Percentiles rank a stretch among this genome's conserved stretches.
Evolutionary conservation across 1,140 invertebrate genomes (phyloP).

Genomic region (Heliconius melpomene): DNA sequence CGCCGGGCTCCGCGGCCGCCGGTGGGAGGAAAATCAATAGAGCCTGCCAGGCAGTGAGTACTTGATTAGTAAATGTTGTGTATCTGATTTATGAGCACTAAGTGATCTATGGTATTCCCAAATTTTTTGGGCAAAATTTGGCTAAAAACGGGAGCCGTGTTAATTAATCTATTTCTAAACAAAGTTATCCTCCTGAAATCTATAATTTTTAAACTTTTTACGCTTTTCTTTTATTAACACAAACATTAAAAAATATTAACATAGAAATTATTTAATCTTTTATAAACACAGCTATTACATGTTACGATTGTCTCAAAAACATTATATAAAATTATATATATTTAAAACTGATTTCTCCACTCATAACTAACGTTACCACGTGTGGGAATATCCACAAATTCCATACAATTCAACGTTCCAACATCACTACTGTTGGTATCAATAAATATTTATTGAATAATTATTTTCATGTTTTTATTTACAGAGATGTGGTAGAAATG

Average conservation of each 20-base stretch:
- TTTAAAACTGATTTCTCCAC: too few species aligned
- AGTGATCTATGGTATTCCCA: background rate
- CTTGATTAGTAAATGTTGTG: slow-evolving; percentile 14
- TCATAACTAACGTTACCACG: too few species aligned
- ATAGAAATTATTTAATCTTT: too few species aligned
- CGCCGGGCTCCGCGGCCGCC: slow-evolving; percentile 5
- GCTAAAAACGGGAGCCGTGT: background rate
- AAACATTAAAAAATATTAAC: too few species aligned
- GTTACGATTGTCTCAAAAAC: too few species aligned
- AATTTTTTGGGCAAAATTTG: background rate
- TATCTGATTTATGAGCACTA: background rate
- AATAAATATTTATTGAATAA: background rate
- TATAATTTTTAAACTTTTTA: too few species aligned
- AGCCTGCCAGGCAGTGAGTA: slow-evolving; percentile 12
- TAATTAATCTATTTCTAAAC: background rate
- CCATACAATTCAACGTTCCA: too few species aligned
- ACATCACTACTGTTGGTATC: background rate
- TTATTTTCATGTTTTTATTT: background rate
- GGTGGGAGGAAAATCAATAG: slow-evolving; percentile 31
- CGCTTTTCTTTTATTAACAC: too few species aligned
- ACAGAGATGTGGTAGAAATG: slow-evolving; percentile 51
- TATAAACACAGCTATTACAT: too few species aligned
- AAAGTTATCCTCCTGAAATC: background rate
- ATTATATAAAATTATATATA: too few species aligned
- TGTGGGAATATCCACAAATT: too few species aligned